Percentiles rank a stretch among this genome's conserved stretches.
These are phyloP conservation scores for Eonycteris spelaea DNA, from an alignment of 2,113 vertebrate species.

Conservation along the genomic window DNA sequence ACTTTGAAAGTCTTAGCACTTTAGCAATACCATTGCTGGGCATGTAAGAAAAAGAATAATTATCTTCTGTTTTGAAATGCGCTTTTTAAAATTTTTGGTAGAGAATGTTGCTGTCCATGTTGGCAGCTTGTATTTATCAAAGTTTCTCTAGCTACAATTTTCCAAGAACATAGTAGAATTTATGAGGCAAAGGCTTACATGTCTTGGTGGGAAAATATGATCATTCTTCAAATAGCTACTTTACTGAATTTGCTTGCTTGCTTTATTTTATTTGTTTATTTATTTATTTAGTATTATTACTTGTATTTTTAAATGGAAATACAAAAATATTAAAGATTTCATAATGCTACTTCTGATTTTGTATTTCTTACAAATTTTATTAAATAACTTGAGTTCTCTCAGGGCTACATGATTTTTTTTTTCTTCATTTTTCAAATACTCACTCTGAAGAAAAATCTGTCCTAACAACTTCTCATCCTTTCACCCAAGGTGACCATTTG, in stretches of 20 bases:
- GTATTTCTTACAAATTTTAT: not conserved
- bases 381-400: not conserved
- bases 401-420: not conserved
- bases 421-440: not conserved
- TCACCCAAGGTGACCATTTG: not conserved
- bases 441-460: not conserved
- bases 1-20: constrained; percentile 73
- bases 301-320: not conserved
- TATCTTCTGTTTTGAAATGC: constrained; percentile 70
- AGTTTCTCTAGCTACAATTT: not conserved
- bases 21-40: constrained; percentile 52
- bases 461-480: not conserved
- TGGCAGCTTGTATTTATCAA: constrained; percentile 46
- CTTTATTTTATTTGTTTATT: not conserved
- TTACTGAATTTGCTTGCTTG: not conserved
- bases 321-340: not conserved
- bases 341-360: not conserved
- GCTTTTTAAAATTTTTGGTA: not conserved
- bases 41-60: constrained; percentile 54
- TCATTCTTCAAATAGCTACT: not conserved
- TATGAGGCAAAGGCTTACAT: not conserved
- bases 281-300: not conserved
- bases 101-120: not conserved
- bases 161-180: not conserved
- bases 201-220: not conserved